phyloP scores from a whole-genome alignment of 2,797 vertebrate genomes.

The Centropyge bicolor region DNA sequence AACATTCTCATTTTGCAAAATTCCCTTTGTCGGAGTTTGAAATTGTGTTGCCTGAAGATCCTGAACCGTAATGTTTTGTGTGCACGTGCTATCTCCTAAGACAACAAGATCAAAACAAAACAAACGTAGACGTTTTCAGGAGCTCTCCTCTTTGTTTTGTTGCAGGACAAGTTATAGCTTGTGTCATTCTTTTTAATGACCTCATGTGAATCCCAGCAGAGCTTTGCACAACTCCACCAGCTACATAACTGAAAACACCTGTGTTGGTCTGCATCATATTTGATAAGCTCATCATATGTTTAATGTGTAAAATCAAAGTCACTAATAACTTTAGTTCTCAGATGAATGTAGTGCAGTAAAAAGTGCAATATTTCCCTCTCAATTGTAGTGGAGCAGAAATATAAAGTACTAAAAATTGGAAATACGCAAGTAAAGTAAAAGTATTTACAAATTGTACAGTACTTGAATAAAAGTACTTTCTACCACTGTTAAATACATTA shows the following conservation, averaged over 20 bases:
- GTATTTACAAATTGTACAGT: neutral
- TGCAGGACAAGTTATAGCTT: neutral
- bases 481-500: neutral
- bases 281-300: neutral
- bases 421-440: neutral
- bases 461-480: neutral
- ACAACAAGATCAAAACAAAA: neutral
- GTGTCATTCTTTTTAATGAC: neutral
- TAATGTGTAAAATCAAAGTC: neutral
- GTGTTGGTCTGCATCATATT: slow-evolving; percentile 1
- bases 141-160: neutral
- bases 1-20: neutral
- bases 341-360: neutral
- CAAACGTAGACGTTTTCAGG: neutral
- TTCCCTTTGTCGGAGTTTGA: neutral
- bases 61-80: neutral
- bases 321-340: neutral
- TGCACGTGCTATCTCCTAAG: neutral
- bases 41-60: neutral
- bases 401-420: neutral
- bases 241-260: slow-evolving; percentile 12
- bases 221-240: neutral
- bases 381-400: neutral
- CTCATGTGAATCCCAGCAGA: slow-evolving; percentile 2
- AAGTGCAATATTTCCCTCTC: neutral